Evolutionary conservation across 2,888 invertebrate genomes (phyloP).

Genomic region (Nemapogon koenigi): DNA sequence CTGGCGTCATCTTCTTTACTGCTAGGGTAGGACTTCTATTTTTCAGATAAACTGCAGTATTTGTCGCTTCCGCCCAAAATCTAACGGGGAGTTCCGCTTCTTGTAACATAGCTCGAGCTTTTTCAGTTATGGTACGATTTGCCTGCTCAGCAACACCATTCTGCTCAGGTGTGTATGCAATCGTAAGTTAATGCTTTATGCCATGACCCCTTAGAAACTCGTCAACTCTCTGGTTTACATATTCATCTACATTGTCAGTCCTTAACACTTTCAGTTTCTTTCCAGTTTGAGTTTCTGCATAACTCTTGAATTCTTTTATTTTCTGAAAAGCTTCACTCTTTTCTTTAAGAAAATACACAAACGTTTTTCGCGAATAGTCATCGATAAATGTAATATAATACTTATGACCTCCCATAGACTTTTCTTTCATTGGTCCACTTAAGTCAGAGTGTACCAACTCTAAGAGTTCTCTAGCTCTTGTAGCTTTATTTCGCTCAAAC

Average conservation of each 20-base stretch:
- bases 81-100: too few species aligned
- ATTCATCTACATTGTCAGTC: constrained; percentile 1
- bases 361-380: constrained; percentile 10
- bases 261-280: background rate
- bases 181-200: constrained; percentile 1
- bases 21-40: too few species aligned
- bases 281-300: constrained; percentile 11
- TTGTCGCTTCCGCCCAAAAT: too few species aligned
- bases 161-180: too few species aligned
- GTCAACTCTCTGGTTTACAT: background rate
- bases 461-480: background rate
- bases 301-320: constrained; percentile 15
- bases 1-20: too few species aligned
- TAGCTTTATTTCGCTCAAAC: background rate
- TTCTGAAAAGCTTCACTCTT: constrained; percentile 14
- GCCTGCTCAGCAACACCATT: too few species aligned
- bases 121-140: too few species aligned
- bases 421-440: constrained; percentile 14
- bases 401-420: constrained; percentile 12
- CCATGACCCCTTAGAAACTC: background rate
- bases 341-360: constrained; percentile 15
- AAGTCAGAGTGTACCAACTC: constrained; percentile 15
- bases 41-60: too few species aligned
- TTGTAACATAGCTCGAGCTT: too few species aligned
- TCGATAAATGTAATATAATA: constrained; percentile 18